phyloP scores from a whole-genome alignment of 2,797 vertebrate genomes.

The Paedocypris micromegethes region DNA sequence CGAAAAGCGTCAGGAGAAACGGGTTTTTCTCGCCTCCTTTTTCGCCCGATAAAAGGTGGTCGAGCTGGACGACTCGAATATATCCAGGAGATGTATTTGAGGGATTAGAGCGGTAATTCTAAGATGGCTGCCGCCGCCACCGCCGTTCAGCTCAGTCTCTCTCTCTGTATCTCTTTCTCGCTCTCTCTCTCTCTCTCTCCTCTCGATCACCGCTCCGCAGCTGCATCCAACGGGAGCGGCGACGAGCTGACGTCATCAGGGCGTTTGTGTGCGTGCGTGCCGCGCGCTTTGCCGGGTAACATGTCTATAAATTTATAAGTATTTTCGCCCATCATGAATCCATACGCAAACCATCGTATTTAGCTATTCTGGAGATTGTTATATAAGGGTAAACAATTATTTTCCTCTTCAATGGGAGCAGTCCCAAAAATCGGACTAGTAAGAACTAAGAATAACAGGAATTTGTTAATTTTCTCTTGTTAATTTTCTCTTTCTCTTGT shows the following conservation, averaged over 20 bases:
- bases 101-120: conserved; percentile 62
- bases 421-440: too few relatives aligned
- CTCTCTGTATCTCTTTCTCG: too few relatives aligned
- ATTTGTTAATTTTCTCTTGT: too few relatives aligned
- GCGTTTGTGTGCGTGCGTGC: conserved; percentile 67
- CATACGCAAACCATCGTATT: too few relatives aligned
- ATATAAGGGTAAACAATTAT: too few relatives aligned
- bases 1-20: conserved; percentile 42
- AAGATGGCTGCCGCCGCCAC: conserved; percentile 74
- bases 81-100: conserved; percentile 64
- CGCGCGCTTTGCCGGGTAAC: conserved; percentile 47
- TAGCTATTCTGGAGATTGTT: too few relatives aligned
- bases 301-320: too few relatives aligned
- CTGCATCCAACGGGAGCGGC: conserved; percentile 52
- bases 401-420: too few relatives aligned
- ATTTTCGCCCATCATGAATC: too few relatives aligned
- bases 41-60: conserved; percentile 43
- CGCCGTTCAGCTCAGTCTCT: conserved; percentile 56
- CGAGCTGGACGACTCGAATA: conserved; percentile 51
- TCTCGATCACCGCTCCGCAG: conserved; percentile 44
- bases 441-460: too few relatives aligned
- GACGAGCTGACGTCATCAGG: conserved; percentile 68
- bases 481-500: too few relatives aligned
- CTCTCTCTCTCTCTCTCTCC: conserved; percentile 46
- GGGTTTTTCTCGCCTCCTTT: conserved; percentile 41